A percentile compares a stretch with the other conserved stretches of the same genome.
Conservation (phyloP, 2,113 vertebrate genomes). For the Aegypius monachus region DNA sequence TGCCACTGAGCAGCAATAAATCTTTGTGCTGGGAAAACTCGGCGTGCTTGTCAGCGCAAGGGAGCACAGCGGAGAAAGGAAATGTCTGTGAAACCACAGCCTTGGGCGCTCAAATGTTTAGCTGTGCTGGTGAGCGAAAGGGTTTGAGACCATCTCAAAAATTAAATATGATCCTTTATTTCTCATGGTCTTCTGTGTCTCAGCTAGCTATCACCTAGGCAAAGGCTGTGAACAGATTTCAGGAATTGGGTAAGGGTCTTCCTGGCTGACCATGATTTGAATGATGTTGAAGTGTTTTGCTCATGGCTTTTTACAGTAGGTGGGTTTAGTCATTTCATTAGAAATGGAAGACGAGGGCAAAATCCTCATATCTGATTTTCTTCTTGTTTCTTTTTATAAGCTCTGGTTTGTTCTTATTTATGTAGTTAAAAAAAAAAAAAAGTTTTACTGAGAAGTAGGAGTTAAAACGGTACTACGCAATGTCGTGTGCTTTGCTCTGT, state of each 20-base stretch:
- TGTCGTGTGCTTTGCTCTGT: background rate
- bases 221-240: background rate
- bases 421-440: background rate
- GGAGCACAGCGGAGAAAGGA: background rate
- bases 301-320: background rate
- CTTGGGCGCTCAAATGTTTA: background rate
- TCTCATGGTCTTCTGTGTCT: background rate
- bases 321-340: background rate
- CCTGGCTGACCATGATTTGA: background rate
- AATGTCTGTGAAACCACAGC: background rate
- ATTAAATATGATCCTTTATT: background rate
- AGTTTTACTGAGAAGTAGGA: background rate
- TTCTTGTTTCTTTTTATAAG: background rate
- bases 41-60: background rate
- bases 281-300: background rate
- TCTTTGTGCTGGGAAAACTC: background rate
- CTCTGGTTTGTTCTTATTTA: background rate
- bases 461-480: fast-evolving
- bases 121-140: fast-evolving
- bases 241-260: background rate
- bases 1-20: background rate
- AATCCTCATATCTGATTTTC: background rate
- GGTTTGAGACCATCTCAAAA: background rate
- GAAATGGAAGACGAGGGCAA: background rate
- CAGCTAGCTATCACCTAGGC: fast-evolving